phyloP scores from a whole-genome alignment of 1,140 invertebrate genomes.

The Pachyrhynchus sulphureomaculatus region DNA sequence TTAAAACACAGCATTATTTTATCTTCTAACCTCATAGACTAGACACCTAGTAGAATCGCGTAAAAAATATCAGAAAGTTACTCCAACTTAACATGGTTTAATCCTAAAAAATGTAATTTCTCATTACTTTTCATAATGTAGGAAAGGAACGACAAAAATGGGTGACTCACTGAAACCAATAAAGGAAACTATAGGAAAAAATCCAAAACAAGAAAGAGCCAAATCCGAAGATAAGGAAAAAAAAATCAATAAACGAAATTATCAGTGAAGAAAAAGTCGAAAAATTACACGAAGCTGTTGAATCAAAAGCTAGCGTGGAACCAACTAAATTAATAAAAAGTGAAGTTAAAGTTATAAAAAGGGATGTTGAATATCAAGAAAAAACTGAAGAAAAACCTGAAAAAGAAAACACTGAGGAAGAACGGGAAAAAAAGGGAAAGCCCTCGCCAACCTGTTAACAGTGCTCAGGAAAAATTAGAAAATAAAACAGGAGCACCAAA shows the following conservation, averaged over 20 bases:
- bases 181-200: neutral
- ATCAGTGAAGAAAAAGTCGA: constrained; percentile 7
- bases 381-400: neutral
- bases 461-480: no score
- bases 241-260: neutral
- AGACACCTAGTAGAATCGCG: no score
- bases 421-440: no score
- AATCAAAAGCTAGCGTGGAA: neutral
- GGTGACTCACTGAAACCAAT: neutral
- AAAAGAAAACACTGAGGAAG: no score
- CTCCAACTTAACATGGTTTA: no score
- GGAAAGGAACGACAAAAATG: neutral
- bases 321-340: neutral
- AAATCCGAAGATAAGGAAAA: neutral
- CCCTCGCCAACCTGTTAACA: no score
- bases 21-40: no score
- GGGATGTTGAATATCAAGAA: neutral
- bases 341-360: neutral
- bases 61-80: no score
- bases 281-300: constrained; percentile 1
- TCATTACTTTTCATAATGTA: no score
- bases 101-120: no score
- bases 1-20: no score
- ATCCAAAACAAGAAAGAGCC: neutral
- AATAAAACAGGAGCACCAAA: neutral